phyloP scores from a whole-genome alignment of 2,888 invertebrate genomes.

The Myopa testacea region DNA sequence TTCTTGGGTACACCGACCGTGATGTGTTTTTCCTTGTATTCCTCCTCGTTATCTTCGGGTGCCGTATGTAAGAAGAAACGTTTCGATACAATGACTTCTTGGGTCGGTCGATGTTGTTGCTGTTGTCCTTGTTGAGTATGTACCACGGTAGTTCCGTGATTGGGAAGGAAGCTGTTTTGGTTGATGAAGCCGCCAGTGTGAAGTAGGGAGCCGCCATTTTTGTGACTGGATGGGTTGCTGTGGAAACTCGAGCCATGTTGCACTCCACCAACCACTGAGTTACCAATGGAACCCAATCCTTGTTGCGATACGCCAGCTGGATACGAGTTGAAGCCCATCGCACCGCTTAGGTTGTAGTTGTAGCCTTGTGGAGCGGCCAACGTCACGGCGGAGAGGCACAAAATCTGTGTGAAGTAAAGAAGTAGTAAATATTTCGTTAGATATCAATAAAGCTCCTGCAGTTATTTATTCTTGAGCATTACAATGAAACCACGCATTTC shows the following conservation, averaged over 20 bases:
- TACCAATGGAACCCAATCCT: background rate
- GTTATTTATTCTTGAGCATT: slow-evolving; percentile 47
- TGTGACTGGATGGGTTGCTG: slow-evolving; percentile 6
- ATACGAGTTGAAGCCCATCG: slow-evolving; percentile 27
- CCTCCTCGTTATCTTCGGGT: slow-evolving; percentile 65
- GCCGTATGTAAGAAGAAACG: slow-evolving; percentile 68
- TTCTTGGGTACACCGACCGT: slow-evolving; percentile 66
- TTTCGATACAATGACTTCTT: slow-evolving; percentile 62
- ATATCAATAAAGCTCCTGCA: slow-evolving; percentile 38
- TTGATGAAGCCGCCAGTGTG: slow-evolving; percentile 47
- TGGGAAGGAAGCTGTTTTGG: slow-evolving; percentile 41
- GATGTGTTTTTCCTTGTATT: slow-evolving; percentile 61
- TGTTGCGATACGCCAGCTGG: slow-evolving; percentile 2
- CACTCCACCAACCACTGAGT: background rate
- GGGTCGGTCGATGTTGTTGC: slow-evolving; percentile 45
- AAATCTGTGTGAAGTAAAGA: slow-evolving; percentile 51
- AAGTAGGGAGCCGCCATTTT: slow-evolving; percentile 34
- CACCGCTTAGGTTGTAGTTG: slow-evolving; percentile 56
- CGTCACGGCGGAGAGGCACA: slow-evolving; percentile 62
- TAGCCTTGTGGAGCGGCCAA: slow-evolving; percentile 66
- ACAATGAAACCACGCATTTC: slow-evolving; percentile 66
- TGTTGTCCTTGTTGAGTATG: slow-evolving; percentile 31
- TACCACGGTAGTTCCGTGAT: slow-evolving; percentile 29
- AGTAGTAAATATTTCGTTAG: background rate
- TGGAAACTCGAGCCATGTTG: slow-evolving; percentile 27